A percentile compares a stretch with the other conserved stretches of the same genome.
Conservation (phyloP, 2,113 vertebrate genomes). For the Maccullochella peelii region DNA sequence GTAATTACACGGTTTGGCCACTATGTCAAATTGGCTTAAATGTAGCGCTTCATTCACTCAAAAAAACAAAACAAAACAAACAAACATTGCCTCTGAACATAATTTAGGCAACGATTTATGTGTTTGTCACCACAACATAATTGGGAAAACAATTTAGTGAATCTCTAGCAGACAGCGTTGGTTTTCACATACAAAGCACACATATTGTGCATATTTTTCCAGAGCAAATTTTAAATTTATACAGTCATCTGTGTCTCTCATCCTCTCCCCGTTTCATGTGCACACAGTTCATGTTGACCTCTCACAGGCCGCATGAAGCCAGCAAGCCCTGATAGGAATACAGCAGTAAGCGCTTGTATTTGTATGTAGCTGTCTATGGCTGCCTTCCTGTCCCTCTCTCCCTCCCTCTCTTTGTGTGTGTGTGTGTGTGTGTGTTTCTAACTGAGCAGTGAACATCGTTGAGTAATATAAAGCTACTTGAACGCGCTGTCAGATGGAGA, state of each 20-base stretch:
- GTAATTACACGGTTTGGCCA: too few relatives aligned
- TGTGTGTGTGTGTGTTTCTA: slow-evolving; percentile 33
- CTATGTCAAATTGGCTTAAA: too few relatives aligned
- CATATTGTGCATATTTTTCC: not conserved
- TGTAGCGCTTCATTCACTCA: too few relatives aligned
- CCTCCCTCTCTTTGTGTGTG: not conserved
- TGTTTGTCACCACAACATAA: not conserved
- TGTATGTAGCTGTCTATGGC: slow-evolving; percentile 40
- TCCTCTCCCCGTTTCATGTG: slow-evolving; percentile 24
- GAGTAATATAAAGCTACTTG: slow-evolving; percentile 64
- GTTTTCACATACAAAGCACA: not conserved
- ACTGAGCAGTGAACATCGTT: slow-evolving; percentile 16
- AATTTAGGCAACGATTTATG: not conserved
- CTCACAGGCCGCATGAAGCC: slow-evolving; percentile 30
- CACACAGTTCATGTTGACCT: slow-evolving; percentile 46
- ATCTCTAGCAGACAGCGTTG: not conserved
- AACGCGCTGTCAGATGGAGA: slow-evolving; percentile 55
- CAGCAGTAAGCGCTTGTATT: slow-evolving; percentile 54
- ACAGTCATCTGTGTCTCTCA: not conserved
- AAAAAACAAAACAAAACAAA: too few relatives aligned
- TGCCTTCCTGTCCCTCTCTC: slow-evolving; percentile 9
- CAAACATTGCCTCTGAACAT: too few relatives aligned
- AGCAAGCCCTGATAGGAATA: slow-evolving; percentile 66
- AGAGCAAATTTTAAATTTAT: not conserved
- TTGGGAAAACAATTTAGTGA: not conserved